Percentiles rank a stretch among this genome's conserved stretches.
These are phyloP conservation scores for Hyposmocoma kahamanoa DNA, from an alignment of 1,140 invertebrate genomes.

Conservation along the genomic window DNA sequence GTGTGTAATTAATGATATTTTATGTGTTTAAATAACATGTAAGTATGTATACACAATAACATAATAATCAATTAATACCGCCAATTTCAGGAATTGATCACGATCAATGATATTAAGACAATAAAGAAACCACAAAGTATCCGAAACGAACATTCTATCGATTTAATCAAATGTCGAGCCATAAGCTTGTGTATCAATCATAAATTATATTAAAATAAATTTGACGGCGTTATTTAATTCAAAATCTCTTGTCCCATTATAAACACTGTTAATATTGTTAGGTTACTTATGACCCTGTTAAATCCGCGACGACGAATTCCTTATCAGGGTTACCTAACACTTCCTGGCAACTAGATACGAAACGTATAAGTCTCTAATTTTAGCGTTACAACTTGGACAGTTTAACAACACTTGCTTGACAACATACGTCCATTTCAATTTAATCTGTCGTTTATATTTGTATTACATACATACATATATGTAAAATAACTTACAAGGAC, in stretches of 20 bases:
- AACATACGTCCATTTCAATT: no score
- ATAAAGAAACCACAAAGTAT: background rate
- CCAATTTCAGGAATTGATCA: no score
- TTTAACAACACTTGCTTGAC: background rate
- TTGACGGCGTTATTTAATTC: background rate
- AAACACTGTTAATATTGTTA: background rate
- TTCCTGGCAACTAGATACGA: conserved; percentile 12
- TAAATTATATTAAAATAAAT: background rate
- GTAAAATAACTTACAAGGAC: no score
- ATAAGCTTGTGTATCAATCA: background rate
- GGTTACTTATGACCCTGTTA: conserved; percentile 1
- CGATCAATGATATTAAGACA: background rate
- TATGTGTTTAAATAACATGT: no score
- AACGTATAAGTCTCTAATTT: conserved; percentile 6
- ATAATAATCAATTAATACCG: no score
- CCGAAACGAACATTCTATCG: background rate
- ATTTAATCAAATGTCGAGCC: no score
- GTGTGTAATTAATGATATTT: no score
- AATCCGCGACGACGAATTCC: conserved; percentile 4
- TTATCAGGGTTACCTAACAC: conserved; percentile 14
- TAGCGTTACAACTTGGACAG: conserved; percentile 6
- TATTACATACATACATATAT: no score
- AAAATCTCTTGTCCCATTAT: background rate
- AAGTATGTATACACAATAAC: no score
- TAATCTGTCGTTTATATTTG: no score